Evolutionary conservation across 2,113 vertebrate genomes (phyloP), one percentile per base, ranked within the genome.

Genomic region (Trichomycterus rosablanca): DNA sequence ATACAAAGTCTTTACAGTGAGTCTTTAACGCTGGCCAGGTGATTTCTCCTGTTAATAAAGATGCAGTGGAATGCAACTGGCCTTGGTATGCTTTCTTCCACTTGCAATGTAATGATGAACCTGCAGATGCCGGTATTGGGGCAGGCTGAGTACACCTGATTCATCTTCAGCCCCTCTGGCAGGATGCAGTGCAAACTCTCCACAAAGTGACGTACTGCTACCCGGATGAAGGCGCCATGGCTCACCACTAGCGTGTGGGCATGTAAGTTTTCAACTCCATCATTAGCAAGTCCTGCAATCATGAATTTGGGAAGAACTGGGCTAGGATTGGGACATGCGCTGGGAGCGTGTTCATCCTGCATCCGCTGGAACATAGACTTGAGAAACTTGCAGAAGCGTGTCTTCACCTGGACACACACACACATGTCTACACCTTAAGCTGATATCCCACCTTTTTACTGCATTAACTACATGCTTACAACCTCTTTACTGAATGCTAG

Each of bases 61-160:
- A 93, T 22, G 30, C 94, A 97, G 45, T 68, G 74, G 35, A 78
- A 61, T 0, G 55, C 78, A 1, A 89, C 39, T 11, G 81, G 63
- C 3, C 78, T 83, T 0, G 80, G 84, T 24, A 68, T 66, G 0
- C 56, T 42, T 42, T 81, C 78, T 6, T 78, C 77, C 0, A 54
- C 71, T 39, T 78, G 73, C 16, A 93, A 67, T 9, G 83, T 85
- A 59, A 98, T 1, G 18, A 90, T 7, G n/a, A 97, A 97, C 76
- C 93, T 84, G 57, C 86, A 90, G 59, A 98, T 80, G 54, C 94
- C 95, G 0, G 94, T 97, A 68, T 98, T 98, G 20, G 92, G 91
- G 68, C 89, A 94, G 9, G 93, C 90, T 0, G 90, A 86, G 4
- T 81, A 81, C 32, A 92, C 50, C 24, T 93, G 89, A 0, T 84